These are phyloP conservation scores for Sebastes wilsoni DNA, from an alignment of 2,797 vertebrate species.

Conservation along the genomic window DNA sequence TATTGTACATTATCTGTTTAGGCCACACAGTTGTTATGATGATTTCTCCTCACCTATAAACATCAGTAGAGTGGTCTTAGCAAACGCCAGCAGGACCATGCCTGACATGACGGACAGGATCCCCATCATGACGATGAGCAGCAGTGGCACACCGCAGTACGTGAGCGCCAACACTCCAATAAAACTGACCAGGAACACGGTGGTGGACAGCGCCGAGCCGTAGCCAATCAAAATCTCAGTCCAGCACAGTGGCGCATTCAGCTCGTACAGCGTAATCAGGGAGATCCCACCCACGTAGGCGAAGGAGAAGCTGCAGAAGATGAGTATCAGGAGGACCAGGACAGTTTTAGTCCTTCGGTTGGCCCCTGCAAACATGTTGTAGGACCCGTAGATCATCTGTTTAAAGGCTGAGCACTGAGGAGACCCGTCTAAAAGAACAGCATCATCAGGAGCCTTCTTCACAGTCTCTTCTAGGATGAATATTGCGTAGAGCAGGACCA, in stretches of 20 bases:
- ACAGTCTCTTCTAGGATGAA: constrained; percentile 88
- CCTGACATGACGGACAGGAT: constrained; percentile 87
- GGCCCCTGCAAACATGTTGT: constrained; percentile 82
- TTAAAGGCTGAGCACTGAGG: constrained; percentile 68
- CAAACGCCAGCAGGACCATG: constrained; percentile 85
- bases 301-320: constrained; percentile 85
- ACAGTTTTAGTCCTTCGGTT: constrained; percentile 72
- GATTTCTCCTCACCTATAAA: constrained; percentile 88
- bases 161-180: constrained; percentile 86
- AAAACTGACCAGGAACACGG: constrained; percentile 89
- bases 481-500: constrained; percentile 86
- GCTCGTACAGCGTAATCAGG: constrained; percentile 88
- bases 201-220: constrained; percentile 86
- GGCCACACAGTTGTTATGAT: neutral
- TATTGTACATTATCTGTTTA: neutral
- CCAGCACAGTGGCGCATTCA: constrained; percentile 95
- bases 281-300: constrained; percentile 79
- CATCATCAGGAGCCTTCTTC: constrained; percentile 43
- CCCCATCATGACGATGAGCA: constrained; percentile 86
- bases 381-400: constrained; percentile 83
- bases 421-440: neutral
- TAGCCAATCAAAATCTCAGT: constrained; percentile 93
- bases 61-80: constrained; percentile 91
- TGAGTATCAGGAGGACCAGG: constrained; percentile 84
- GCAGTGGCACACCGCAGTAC: constrained; percentile 84